phyloP scores from a whole-genome alignment of 1,140 invertebrate genomes.

The Bacillus rossius region DNA sequence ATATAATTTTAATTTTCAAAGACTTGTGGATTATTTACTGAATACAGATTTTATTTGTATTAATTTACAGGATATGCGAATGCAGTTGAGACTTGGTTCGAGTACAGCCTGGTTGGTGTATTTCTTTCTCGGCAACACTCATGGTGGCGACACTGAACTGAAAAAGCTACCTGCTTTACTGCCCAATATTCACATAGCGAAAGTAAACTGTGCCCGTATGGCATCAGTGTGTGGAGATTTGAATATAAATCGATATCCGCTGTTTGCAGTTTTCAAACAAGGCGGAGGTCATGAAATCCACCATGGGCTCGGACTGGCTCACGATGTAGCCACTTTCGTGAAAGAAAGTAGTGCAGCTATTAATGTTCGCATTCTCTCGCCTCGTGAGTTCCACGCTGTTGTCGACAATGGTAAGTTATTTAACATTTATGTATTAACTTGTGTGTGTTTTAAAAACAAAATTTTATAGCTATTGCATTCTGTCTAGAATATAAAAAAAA shows the following conservation, averaged over 20 bases:
- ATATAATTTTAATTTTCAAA: neutral
- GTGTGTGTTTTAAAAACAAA: too few relatives aligned
- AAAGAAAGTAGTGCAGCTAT: constrained; percentile 54
- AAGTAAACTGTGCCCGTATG: constrained; percentile 56
- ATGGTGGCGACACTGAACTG: constrained; percentile 48
- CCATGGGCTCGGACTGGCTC: constrained; percentile 57
- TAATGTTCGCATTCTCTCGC: constrained; percentile 57
- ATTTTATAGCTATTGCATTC: too few relatives aligned
- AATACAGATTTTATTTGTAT: neutral
- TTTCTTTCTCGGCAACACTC: constrained; percentile 52
- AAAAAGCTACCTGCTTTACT: constrained; percentile 56
- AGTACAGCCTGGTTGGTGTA: constrained; percentile 57
- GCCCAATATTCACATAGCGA: constrained; percentile 51
- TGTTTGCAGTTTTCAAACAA: constrained; percentile 63
- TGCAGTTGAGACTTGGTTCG: constrained; percentile 33
- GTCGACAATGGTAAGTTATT: too few relatives aligned
- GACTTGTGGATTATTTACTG: neutral
- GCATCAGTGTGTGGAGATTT: constrained; percentile 48
- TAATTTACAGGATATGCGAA: constrained; percentile 41
- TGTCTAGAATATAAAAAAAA: too few relatives aligned
- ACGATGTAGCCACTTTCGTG: constrained; percentile 63
- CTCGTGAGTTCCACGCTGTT: constrained; percentile 49
- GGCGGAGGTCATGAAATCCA: constrained; percentile 65
- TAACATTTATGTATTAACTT: too few relatives aligned
- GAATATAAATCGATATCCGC: constrained; percentile 57